These are phyloP conservation scores for Drosophila bifasciata DNA, from an alignment of 1,140 invertebrate genomes.

Conservation along the genomic window DNA sequence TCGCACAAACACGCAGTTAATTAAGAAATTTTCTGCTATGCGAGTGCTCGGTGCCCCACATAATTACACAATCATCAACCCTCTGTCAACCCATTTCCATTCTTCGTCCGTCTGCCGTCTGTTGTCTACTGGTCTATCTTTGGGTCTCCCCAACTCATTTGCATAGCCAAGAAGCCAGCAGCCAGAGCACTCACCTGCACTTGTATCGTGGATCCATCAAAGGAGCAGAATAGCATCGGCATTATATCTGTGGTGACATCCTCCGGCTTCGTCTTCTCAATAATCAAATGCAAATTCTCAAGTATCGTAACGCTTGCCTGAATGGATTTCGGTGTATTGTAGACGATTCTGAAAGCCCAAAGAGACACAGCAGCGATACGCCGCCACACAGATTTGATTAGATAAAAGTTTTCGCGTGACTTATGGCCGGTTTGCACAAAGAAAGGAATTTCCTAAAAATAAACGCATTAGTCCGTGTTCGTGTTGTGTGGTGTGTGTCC, in stretches of 20 bases:
- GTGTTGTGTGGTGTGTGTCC: background rate
- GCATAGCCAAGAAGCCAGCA: constrained; percentile 40
- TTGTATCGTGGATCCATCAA: constrained; percentile 96
- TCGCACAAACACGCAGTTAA: no score
- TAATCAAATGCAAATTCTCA: constrained; percentile 95
- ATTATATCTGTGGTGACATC: constrained; percentile 93
- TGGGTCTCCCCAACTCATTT: constrained; percentile 32
- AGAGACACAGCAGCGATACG: constrained; percentile 1
- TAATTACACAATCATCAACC: constrained; percentile 75
- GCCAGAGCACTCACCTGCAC: constrained; percentile 90
- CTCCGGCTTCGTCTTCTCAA: constrained; percentile 93
- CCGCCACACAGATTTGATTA: constrained; percentile 45
- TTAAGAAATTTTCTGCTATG: constrained; percentile 59
- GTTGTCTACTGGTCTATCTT: background rate
- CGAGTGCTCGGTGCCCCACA: constrained; percentile 2
- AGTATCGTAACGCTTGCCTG: constrained; percentile 95
- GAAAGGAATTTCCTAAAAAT: constrained; percentile 15
- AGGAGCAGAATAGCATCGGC: constrained; percentile 94
- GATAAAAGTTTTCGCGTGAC: constrained; percentile 29
- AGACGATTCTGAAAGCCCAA: constrained; percentile 86
- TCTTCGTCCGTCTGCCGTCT: background rate
- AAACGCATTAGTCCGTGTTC: constrained; percentile 33
- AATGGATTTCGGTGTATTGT: constrained; percentile 93
- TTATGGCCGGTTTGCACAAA: constrained; percentile 10
- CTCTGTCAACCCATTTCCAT: constrained; percentile 56